Percentiles rank a stretch among this genome's conserved stretches.
phyloP scores from a whole-genome alignment of 2,797 vertebrate species.

The Danio tinwini region DNA sequence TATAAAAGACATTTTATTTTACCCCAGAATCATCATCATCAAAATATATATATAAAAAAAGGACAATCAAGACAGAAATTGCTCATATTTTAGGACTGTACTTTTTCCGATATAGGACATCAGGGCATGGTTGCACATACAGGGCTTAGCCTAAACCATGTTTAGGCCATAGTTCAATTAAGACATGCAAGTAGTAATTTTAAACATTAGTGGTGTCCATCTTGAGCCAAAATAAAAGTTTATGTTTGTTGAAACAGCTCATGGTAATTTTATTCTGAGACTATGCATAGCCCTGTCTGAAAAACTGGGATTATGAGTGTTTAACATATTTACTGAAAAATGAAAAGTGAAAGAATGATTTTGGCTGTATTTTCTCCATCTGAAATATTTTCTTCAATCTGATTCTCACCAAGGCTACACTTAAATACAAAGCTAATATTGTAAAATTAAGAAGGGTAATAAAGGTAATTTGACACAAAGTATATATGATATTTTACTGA shows the following conservation, averaged over 20 bases:
- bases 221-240: too few species aligned
- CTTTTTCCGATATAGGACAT: not conserved
- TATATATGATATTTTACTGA: not conserved
- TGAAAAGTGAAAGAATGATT: not conserved
- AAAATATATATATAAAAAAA: not conserved
- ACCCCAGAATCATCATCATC: not conserved
- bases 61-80: not conserved
- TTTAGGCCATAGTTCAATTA: too few species aligned
- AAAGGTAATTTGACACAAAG: not conserved
- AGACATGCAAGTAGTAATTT: too few species aligned
- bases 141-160: too few species aligned
- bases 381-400: not conserved
- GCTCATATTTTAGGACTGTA: not conserved
- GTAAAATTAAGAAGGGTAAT: not conserved
- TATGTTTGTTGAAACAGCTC: too few species aligned
- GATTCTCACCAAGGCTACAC: not conserved
- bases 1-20: not conserved
- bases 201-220: too few species aligned
- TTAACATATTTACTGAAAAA: not conserved
- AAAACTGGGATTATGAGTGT: not conserved
- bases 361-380: not conserved
- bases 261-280: too few species aligned
- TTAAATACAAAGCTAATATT: not conserved
- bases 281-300: too few species aligned
- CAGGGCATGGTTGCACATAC: not conserved